Conservation (phyloP, 2,797 vertebrate genomes). For the Chrysolophus pictus region DNA sequence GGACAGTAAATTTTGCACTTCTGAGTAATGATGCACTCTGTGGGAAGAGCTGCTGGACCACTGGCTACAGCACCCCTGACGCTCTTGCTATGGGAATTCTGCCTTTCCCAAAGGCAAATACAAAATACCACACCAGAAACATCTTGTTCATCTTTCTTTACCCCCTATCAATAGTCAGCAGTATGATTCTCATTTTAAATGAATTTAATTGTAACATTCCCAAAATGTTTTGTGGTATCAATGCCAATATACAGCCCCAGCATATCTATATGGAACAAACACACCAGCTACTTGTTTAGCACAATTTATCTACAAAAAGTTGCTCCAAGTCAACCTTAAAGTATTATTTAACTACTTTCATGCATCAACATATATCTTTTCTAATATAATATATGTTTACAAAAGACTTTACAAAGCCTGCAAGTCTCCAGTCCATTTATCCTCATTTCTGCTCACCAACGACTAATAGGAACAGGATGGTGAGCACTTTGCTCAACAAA, state of each 20-base stretch:
- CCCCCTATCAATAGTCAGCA: not conserved
- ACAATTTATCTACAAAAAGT: not conserved
- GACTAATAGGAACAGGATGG: not conserved
- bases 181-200: not conserved
- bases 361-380: not conserved
- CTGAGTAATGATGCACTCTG: not conserved
- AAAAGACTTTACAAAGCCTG: not conserved
- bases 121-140: not conserved
- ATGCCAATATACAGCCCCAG: not conserved
- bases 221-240: not conserved
- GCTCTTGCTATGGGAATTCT: not conserved
- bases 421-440: not conserved
- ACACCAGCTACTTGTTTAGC: not conserved
- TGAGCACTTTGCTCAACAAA: not conserved
- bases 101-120: not conserved
- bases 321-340: not conserved
- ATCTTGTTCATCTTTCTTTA: not conserved
- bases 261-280: not conserved
- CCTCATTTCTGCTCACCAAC: not conserved
- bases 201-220: not conserved
- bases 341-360: not conserved
- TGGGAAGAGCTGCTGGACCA: not conserved
- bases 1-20: not conserved
- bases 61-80: not conserved
- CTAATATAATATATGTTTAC: not conserved